These are phyloP conservation scores for Hesperia comma DNA, from an alignment of 2,888 invertebrate genomes.

Conservation along the genomic window DNA sequence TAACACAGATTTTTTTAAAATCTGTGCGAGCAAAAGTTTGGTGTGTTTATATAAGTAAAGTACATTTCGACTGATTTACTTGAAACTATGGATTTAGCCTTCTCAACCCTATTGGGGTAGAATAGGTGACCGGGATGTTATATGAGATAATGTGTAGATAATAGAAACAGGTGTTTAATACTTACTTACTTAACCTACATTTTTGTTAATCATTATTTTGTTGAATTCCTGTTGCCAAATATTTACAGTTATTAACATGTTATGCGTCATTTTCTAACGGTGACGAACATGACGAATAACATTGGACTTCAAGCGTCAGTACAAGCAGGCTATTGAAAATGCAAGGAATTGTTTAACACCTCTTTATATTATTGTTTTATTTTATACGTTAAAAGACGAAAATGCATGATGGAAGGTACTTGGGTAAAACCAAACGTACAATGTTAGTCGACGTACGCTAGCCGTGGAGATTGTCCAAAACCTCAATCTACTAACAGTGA, in stretches of 20 bases:
- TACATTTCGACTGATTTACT: too few species aligned
- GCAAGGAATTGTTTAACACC: constrained; percentile 23
- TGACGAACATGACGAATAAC: constrained; percentile 25
- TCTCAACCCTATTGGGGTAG: too few species aligned
- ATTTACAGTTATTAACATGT: constrained; percentile 17
- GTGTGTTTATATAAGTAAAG: too few species aligned
- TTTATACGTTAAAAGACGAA: constrained; percentile 1
- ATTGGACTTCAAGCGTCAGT: constrained; percentile 1
- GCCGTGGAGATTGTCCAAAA: background rate
- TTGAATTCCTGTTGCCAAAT: background rate
- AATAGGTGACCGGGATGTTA: too few species aligned
- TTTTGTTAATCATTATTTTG: background rate
- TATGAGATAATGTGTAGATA: too few species aligned
- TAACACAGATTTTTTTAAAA: too few species aligned
- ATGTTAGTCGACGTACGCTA: background rate
- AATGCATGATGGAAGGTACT: background rate
- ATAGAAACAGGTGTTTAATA: too few species aligned
- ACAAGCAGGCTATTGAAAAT: constrained; percentile 22
- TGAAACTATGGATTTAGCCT: too few species aligned
- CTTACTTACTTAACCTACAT: too few species aligned
- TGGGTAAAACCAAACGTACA: too few species aligned
- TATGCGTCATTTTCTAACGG: constrained; percentile 30
- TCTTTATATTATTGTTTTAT: constrained; percentile 15
- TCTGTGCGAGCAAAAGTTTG: too few species aligned
- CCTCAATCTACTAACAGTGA: background rate